Evolutionary conservation across 2,113 vertebrate genomes (phyloP).

Genomic region (Lasiurus borealis): DNA sequence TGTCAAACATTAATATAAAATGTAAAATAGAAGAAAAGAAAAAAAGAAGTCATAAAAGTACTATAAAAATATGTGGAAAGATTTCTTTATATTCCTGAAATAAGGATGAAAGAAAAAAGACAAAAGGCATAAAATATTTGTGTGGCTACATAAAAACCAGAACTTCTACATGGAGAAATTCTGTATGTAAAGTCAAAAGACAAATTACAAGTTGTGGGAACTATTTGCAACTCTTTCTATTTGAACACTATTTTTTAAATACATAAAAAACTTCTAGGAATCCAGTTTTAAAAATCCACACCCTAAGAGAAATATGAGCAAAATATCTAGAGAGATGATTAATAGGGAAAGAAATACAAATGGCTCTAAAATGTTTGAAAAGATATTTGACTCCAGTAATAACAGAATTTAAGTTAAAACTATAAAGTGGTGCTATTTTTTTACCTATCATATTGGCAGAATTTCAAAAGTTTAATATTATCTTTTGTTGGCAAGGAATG

Average conservation of each 20-base stretch:
- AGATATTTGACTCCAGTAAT: not conserved
- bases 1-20: not conserved
- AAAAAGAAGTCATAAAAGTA: not conserved
- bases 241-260: not conserved
- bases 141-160: not conserved
- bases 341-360: constrained; percentile 33
- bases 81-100: not conserved
- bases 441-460: constrained; percentile 23
- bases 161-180: not conserved
- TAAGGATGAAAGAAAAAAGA: not conserved
- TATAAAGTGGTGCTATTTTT: not conserved
- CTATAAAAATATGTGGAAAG: not conserved
- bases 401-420: constrained; percentile 39
- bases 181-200: not conserved
- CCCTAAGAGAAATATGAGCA: constrained; percentile 25
- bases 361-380: constrained; percentile 24
- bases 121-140: not conserved
- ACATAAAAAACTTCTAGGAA: constrained; percentile 41
- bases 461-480: constrained; percentile 39
- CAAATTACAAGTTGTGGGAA: not conserved
- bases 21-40: not conserved
- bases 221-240: not conserved
- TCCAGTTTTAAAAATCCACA: constrained; percentile 42
- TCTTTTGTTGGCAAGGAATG: constrained; percentile 16
- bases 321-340: not conserved